Percentiles rank a stretch among this genome's conserved stretches.
These are phyloP conservation scores for Leucozona laternaria DNA, from an alignment of 2,888 invertebrate genomes.

Conservation along the genomic window DNA sequence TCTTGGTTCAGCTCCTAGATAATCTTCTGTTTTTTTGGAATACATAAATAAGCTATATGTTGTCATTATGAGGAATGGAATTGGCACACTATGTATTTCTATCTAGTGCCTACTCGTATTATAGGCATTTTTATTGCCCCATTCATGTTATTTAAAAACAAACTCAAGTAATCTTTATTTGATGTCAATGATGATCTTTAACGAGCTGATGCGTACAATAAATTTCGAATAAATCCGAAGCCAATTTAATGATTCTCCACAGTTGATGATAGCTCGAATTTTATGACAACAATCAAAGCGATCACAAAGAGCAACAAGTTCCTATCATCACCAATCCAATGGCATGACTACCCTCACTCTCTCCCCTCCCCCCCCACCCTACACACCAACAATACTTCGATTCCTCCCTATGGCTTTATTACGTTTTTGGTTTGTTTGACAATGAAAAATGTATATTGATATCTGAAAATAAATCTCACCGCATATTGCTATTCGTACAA, in stretches of 20 bases:
- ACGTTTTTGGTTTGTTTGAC: conserved; percentile 36
- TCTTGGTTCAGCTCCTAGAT: too few relatives aligned
- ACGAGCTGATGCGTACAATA: conserved; percentile 21
- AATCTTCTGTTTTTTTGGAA: too few relatives aligned
- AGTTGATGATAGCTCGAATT: conserved; percentile 17
- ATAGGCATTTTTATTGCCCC: background rate
- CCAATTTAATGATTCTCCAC: conserved; percentile 43
- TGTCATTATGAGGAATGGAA: too few relatives aligned
- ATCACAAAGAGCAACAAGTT: conserved; percentile 29
- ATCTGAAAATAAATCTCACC: conserved; percentile 54
- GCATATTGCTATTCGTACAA: conserved; percentile 25
- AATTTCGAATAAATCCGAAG: conserved; percentile 29
- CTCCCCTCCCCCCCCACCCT: too few relatives aligned
- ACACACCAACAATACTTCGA: too few relatives aligned
- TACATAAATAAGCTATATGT: too few relatives aligned
- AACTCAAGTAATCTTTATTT: background rate
- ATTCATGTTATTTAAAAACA: background rate
- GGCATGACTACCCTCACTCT: background rate
- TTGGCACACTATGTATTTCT: too few relatives aligned
- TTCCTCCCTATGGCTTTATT: background rate
- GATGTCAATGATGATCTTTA: conserved; percentile 3
- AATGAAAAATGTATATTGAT: conserved; percentile 41
- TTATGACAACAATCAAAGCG: conserved; percentile 46
- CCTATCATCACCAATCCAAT: background rate
- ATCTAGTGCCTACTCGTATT: too few relatives aligned